A percentile compares a stretch with the other conserved stretches of the same genome.
phyloP scores from a whole-genome alignment of 1,140 invertebrate species.

The Leptinotarsa defecta region DNA sequence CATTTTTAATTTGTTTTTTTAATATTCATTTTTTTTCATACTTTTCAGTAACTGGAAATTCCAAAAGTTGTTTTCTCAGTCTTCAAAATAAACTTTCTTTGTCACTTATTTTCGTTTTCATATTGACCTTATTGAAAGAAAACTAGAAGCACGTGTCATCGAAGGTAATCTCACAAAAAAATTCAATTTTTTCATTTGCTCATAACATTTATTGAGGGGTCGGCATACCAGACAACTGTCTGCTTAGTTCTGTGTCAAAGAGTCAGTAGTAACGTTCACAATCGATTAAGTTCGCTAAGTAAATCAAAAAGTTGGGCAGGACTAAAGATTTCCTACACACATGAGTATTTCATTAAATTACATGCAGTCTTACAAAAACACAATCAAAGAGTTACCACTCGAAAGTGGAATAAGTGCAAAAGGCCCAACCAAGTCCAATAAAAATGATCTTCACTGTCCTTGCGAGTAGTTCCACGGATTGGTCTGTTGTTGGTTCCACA shows the following conservation, averaged over 20 bases:
- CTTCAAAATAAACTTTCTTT: too few relatives aligned
- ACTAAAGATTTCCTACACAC: conserved; percentile 26
- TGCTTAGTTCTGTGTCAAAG: not conserved
- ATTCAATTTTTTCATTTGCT: conserved; percentile 16
- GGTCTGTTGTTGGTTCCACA: conserved; percentile 33
- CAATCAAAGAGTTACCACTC: conserved; percentile 24
- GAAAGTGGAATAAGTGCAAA: conserved; percentile 34
- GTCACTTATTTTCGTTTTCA: too few relatives aligned
- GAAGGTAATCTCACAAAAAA: not conserved
- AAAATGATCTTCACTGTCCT: conserved; percentile 25
- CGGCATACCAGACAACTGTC: conserved; percentile 1
- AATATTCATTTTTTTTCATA: too few relatives aligned
- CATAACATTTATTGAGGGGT: conserved; percentile 30
- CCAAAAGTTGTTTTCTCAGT: too few relatives aligned
- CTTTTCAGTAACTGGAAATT: too few relatives aligned
- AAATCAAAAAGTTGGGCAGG: conserved; percentile 22
- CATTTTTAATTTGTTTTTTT: too few relatives aligned
- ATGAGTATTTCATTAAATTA: conserved; percentile 37
- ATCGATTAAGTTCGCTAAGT: conserved; percentile 20
- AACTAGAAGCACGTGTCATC: too few relatives aligned
- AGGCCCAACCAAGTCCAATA: conserved; percentile 25
- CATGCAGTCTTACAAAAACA: conserved; percentile 37
- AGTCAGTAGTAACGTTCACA: conserved; percentile 18
- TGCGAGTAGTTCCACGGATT: conserved; percentile 34
- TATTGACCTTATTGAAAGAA: too few relatives aligned